phyloP scores from a whole-genome alignment of 2,797 vertebrate species.

The Sandelia bainsii region DNA sequence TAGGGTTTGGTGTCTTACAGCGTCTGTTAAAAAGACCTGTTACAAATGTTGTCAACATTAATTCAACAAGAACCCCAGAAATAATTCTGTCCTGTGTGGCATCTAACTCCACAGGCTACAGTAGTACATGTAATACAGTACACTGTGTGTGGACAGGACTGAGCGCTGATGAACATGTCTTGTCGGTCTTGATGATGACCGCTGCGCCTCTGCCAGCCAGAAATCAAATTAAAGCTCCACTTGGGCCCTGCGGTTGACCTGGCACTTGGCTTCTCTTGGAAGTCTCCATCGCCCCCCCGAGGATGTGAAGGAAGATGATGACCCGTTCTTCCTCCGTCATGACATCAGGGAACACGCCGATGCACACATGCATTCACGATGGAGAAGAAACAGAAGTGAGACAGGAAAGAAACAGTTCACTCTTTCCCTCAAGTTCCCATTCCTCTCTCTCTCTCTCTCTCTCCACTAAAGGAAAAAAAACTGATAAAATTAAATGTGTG shows the following conservation, averaged over 20 bases:
- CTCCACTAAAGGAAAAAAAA: constrained; percentile 25
- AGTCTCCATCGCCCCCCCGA: constrained; percentile 26
- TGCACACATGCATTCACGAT: neutral
- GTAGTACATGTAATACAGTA: neutral
- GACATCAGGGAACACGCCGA: constrained; percentile 10
- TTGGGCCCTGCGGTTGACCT: constrained; percentile 50
- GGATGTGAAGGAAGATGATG: constrained; percentile 36
- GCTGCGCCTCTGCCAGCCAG: constrained; percentile 50
- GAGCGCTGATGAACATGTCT: constrained; percentile 67
- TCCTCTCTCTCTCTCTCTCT: constrained; percentile 16
- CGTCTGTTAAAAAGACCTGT: neutral
- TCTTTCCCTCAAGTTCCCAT: constrained; percentile 52
- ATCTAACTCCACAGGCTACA: neutral
- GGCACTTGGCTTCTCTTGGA: constrained; percentile 39
- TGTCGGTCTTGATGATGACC: constrained; percentile 71
- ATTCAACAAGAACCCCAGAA: neutral
- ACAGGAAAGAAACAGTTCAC: constrained; percentile 46
- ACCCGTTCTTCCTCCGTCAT: constrained; percentile 8
- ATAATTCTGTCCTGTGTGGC: neutral
- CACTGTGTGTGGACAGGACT: neutral
- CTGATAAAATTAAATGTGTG: constrained; percentile 83
- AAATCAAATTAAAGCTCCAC: constrained; percentile 67
- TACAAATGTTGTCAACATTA: constrained; percentile 5
- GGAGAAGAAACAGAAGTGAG: constrained; percentile 2
- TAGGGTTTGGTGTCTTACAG: no score